A percentile compares a stretch with the other conserved stretches of the same genome.
phyloP scores from a whole-genome alignment of 2,797 vertebrate species.

The Nothura maculosa region DNA sequence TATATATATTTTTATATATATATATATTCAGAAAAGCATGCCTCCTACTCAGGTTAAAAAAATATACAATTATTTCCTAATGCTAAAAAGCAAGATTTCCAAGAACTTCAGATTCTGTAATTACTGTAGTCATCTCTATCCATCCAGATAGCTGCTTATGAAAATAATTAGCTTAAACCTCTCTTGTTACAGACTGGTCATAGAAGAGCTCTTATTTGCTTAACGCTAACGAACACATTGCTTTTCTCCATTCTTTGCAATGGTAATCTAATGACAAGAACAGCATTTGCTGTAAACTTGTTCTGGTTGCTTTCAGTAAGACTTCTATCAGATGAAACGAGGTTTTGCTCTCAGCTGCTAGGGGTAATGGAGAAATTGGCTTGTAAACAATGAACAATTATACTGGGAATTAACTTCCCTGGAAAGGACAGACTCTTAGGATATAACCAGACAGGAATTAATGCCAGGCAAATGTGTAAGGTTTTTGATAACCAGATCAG shows the following conservation, averaged over 20 bases:
- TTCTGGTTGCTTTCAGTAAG: conserved; percentile 5
- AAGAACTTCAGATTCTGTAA: background rate
- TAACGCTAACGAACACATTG: conserved; percentile 7
- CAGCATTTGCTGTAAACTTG: background rate
- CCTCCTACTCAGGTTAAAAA: background rate
- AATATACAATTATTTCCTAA: background rate
- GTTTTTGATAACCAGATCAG: background rate
- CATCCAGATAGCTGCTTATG: background rate
- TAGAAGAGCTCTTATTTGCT: background rate
- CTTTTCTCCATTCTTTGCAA: background rate
- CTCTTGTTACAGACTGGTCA: background rate
- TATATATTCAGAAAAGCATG: background rate
- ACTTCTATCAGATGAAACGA: conserved; percentile 31
- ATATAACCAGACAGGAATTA: background rate
- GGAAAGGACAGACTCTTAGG: conserved; percentile 13
- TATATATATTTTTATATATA: too few relatives aligned
- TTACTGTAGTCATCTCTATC: background rate
- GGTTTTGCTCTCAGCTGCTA: conserved; percentile 20
- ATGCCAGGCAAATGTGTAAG: background rate
- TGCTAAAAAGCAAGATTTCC: fast-evolving
- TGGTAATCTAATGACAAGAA: background rate
- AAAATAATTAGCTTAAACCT: conserved; percentile 1
- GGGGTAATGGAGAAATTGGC: background rate
- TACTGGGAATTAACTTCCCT: conserved; percentile 34
- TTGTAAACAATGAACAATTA: conserved; percentile 12